Base-by-base conservation (phyloP, 2,797 vertebrate genomes). In the Halcyon chelicuti region DNA sequence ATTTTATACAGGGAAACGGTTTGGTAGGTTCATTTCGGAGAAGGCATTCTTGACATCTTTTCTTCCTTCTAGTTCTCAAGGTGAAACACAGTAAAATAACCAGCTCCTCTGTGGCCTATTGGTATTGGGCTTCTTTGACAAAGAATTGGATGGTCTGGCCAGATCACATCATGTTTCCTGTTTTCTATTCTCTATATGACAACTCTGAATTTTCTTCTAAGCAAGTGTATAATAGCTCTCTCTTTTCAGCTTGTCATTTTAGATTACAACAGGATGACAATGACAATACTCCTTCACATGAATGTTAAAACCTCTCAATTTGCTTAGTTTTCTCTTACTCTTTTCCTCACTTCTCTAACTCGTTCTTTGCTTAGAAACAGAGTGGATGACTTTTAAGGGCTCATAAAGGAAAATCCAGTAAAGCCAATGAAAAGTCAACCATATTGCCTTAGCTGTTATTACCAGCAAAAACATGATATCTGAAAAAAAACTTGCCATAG, bases 211-310 rank as follows among this genome's bases (percentile, higher is more conserved):
- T 77, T 71, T 92, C 54, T 85, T 83, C 71, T 90, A 58, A 94
- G 67, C 33, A 71, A 74, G n/a, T 37, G 61, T 88, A 76, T 80
- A 90, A 90, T 54, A 94, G 87, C 66, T 71, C 42, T 77, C 37
- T n/a, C 75, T 94, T 97, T 93, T 88, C 78, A 95, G 18, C 16
- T 91, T 96, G 89, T 91, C 81, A 79, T 76, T 72, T 60, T 94
- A 79, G 54, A 93, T 96, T 96, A 88, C 76, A 96, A 73, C 63
- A 86, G 51, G 46, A 84, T 94, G 54, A 88, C 28, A 94, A 72
- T 3, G 46, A 84, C 63, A 90, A 57, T 91, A 82, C 54, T 77
- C 21, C 51, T 93, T 80, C 90, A 92, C 4, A 3, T 16, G 90
- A 77, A 89, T 49, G 18, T 88, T 96, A 75, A 95, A 96, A 28